A percentile compares a stretch with the other conserved stretches of the same genome.
Conservation (phyloP, 2,888 invertebrate species). For the Deilephila porcellus region DNA sequence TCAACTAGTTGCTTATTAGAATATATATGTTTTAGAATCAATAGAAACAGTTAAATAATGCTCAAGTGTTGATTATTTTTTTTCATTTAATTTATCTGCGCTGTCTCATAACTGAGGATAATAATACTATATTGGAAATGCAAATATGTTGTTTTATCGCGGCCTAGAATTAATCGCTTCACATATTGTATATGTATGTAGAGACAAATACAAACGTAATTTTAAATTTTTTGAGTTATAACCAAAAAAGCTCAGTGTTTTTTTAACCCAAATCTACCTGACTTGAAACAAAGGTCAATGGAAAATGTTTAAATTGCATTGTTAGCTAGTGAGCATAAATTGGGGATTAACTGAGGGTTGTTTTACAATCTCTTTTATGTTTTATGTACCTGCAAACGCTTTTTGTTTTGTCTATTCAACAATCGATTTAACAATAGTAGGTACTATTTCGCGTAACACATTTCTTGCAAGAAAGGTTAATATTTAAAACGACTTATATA, state of each 20-base stretch:
- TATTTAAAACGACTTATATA: not conserved
- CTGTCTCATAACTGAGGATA: no score
- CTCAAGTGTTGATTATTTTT: no score
- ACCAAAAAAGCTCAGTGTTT: not conserved
- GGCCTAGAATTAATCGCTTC: no score
- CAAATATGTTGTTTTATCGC: no score
- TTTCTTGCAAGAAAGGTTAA: not conserved
- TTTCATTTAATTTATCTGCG: no score
- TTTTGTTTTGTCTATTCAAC: slow-evolving; percentile 1
- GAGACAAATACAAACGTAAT: no score
- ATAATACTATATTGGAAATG: no score
- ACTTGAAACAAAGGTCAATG: not conserved
- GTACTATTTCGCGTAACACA: slow-evolving; percentile 9
- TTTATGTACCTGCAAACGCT: slow-evolving; percentile 21
- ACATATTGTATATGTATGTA: no score
- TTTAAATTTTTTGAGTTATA: no score
- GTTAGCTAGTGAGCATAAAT: not conserved
- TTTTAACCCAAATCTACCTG: slow-evolving; percentile 3
- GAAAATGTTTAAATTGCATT: not conserved
- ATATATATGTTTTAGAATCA: no score
- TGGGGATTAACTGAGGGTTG: slow-evolving; percentile 1
- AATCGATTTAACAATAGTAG: slow-evolving; percentile 8
- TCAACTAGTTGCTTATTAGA: no score
- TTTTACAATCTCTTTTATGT: slow-evolving; percentile 4
- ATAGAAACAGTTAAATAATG: no score